A percentile compares a stretch with the other conserved stretches of the same genome.
Evolutionary conservation across 2,797 vertebrate species (phyloP).

Genomic region (Oreochromis mossambicus): DNA sequence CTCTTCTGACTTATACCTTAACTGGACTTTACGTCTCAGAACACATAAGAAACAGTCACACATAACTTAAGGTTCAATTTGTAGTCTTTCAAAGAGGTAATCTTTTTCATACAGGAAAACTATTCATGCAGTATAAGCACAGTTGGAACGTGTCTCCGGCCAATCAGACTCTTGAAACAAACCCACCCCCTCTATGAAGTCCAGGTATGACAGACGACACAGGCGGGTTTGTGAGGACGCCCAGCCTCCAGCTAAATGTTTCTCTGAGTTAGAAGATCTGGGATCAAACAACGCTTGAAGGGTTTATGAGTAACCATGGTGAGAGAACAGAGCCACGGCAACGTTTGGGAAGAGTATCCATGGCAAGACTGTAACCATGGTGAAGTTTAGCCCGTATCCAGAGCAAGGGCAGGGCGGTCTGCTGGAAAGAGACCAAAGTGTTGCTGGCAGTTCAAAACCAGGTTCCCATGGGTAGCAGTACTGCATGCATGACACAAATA

Average conservation of each 20-base stretch:
- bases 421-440: conserved; percentile 32
- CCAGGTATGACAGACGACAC: conserved; percentile 9
- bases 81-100: neutral
- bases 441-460: conserved; percentile 29
- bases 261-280: conserved; percentile 32
- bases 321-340: conserved; percentile 51
- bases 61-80: neutral
- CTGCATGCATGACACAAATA: conserved; percentile 9
- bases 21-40: neutral
- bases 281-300: conserved; percentile 54
- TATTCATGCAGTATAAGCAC: neutral
- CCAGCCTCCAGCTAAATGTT: conserved; percentile 30
- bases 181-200: conserved; percentile 14
- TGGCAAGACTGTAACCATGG: conserved; percentile 65
- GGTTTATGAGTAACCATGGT: conserved; percentile 69
- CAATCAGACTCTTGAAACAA: conserved; percentile 15
- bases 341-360: conserved; percentile 70
- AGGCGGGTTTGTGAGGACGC: conserved; percentile 9
- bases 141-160: conserved; percentile 6
- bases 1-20: neutral
- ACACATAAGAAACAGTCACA: neutral
- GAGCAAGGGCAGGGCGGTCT: conserved; percentile 42
- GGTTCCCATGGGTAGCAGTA: conserved; percentile 34
- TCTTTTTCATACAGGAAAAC: neutral
- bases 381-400: conserved; percentile 53